A percentile compares a stretch with the other conserved stretches of the same genome.
phyloP scores from a whole-genome alignment of 1,140 invertebrate genomes.

The Dysdera silvatica region DNA sequence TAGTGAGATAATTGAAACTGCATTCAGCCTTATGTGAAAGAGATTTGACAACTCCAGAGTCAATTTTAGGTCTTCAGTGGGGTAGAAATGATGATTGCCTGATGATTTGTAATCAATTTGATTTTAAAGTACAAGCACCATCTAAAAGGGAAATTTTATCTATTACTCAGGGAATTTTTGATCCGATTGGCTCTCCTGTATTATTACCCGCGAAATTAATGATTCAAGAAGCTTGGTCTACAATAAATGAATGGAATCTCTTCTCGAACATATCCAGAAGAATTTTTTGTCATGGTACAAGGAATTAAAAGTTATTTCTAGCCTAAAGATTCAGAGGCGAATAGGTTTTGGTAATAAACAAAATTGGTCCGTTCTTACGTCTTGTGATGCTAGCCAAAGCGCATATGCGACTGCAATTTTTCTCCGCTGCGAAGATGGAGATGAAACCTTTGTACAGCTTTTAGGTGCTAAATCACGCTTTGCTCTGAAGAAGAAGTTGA shows the following conservation, averaged over 20 bases:
- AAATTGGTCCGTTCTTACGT: neutral
- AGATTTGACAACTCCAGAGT: too few species aligned
- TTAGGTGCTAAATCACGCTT: neutral
- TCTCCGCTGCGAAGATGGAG: neutral
- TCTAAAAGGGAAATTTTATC: neutral
- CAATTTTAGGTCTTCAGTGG: neutral
- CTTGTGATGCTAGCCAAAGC: neutral
- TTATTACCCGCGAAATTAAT: neutral
- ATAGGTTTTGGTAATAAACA: neutral
- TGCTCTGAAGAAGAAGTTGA: neutral
- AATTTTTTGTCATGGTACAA: neutral
- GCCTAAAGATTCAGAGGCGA: neutral
- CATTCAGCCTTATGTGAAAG: too few species aligned
- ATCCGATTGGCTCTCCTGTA: constrained; percentile 14
- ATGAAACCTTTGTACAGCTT: neutral
- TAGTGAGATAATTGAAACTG: too few species aligned
- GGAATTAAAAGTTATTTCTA: neutral
- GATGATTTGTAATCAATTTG: neutral
- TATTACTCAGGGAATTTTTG: neutral
- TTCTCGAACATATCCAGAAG: neutral
- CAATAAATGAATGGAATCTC: neutral
- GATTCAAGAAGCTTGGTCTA: neutral
- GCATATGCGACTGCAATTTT: neutral
- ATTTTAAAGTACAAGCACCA: neutral
- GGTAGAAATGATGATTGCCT: neutral